Evolutionary conservation across 2,113 vertebrate genomes (phyloP), one percentile per base, ranked within the genome.

Genomic region (Dicaeum eximium): DNA sequence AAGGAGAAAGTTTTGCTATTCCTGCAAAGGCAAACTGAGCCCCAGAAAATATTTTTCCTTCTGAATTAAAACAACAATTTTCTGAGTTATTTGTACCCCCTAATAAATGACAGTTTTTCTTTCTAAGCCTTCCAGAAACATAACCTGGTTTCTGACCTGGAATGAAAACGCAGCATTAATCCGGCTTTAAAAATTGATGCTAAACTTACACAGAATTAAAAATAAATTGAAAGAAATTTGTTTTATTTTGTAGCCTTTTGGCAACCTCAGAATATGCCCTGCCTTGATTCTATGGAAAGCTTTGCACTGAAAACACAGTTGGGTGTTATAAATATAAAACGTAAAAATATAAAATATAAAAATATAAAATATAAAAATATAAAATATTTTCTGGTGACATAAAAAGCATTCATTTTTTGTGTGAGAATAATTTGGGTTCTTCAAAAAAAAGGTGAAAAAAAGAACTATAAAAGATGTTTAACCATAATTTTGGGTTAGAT

Each of bases 101-200:
- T 83, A 77, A 88, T 92, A 86, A 93, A 80, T 13, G 51, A 31
- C 0, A 70, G 50, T 62, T 93, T 95, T 95, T 51, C 92, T 92
- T 93, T 77, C 67, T 88, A 77, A 96, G 30, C 71, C 86, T 83
- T 88, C 13, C 53, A 66, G 66, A 66, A 92, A 69, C 54, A 77
- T 80, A 92, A 33, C 21, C 51, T 53, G 78, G 11, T 51, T 95
- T 74, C 65, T 85, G 90, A 91, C 65, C 50, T 31, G 72, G 35
- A 88, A 60, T 67, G 30, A 73, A 45, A 85, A 77, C 21, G 11
- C 53, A 30, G 22, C 0, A 0, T 42, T 64, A 95, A 96, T 62
- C 51, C 56, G 38, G 53, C 0, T 0, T 72, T 78, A 74, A 92
- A 95, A 92, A 94, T 50, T 6, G 1, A 10, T 10, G 31, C 8